Base-by-base conservation (phyloP, 2,888 invertebrate species). In the Nemotelus pantherinus region DNA sequence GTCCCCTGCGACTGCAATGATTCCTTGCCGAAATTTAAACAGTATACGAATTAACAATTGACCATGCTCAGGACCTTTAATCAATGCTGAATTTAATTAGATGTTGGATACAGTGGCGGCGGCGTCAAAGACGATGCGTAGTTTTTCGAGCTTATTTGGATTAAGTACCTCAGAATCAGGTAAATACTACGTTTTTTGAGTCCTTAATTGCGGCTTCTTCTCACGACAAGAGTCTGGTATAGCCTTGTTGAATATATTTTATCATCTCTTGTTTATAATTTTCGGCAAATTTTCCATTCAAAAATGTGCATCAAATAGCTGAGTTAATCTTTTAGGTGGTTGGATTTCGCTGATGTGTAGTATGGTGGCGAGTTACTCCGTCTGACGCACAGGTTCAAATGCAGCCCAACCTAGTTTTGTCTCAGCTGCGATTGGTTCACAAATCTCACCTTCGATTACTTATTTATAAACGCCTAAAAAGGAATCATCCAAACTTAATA, bases 181-280 rank as follows among this genome's bases (percentile, higher is more conserved):
- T 10, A 80, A 41, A 70, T 57, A 71, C 57, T 48, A 60, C 3
- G 48, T 58, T 60, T 25, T 25, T 45, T 25, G 47, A n/a, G 48
- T 67, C 2, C 1, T 48, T 48, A 9, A 47, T 39, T 7, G 10
- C 6, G n/a, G 43, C 9, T 60, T 74, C 74, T 25, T 60, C 60
- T 25, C 2, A 3, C 1, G 68, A 41, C 55, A 79, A 55, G 25
- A 47, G 47, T 74, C 74, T 39, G 6, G 67, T 48, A 67, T 67
- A 43, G 5, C 39, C 64, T 43, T 64, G 25, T 0, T 65, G 9
- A n/a, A 81, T 65, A 48, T 81, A 81, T 6, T 77, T 72, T 41
- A 74, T 2, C 3, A 81, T 81, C 76, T 80, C 76, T n/a, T 0
- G 7, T 45, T 43, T 45, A 9, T 76, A 82, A 6, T 39, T 77